These are phyloP conservation scores for Anolis sagrei DNA, from an alignment of 2,113 vertebrate genomes.

Conservation along the genomic window DNA sequence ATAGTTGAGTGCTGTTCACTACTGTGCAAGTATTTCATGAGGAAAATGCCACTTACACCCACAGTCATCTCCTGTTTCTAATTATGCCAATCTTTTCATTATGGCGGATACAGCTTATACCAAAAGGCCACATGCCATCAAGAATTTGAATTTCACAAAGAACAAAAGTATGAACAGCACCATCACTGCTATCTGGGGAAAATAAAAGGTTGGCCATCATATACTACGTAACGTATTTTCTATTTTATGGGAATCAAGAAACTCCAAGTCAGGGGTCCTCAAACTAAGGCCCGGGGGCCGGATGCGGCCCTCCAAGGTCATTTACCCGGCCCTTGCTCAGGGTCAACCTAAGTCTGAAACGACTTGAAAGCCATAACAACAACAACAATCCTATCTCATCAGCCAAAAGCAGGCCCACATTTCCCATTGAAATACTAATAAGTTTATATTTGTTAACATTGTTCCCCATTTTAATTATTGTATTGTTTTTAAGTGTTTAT, in stretches of 20 bases:
- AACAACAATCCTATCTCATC: too few species aligned
- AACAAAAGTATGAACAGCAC: neutral
- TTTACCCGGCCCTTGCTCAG: too few species aligned
- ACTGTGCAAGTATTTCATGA: constrained; percentile 68
- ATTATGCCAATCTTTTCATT: neutral
- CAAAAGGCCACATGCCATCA: neutral
- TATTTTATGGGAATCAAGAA: neutral
- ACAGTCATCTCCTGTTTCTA: constrained; percentile 35
- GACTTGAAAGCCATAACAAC: too few species aligned
- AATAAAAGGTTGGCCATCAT: neutral
- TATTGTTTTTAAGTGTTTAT: too few species aligned
- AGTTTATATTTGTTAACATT: too few species aligned
- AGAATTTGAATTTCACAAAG: neutral
- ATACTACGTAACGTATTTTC: neutral
- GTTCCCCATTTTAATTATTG: too few species aligned
- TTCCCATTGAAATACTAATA: too few species aligned
- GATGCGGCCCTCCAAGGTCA: too few species aligned
- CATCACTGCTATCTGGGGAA: neutral
- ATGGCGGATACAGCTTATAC: neutral
- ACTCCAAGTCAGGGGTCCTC: too few species aligned
- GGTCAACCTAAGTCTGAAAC: too few species aligned
- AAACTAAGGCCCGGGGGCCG: too few species aligned
- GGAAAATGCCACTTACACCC: constrained; percentile 72
- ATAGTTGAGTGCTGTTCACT: constrained; percentile 70
- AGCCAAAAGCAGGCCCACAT: too few species aligned